A percentile compares a stretch with the other conserved stretches of the same genome.
These are phyloP conservation scores for Sylvilagus bachmani DNA, from an alignment of 2,113 vertebrate genomes.

Conservation along the genomic window DNA sequence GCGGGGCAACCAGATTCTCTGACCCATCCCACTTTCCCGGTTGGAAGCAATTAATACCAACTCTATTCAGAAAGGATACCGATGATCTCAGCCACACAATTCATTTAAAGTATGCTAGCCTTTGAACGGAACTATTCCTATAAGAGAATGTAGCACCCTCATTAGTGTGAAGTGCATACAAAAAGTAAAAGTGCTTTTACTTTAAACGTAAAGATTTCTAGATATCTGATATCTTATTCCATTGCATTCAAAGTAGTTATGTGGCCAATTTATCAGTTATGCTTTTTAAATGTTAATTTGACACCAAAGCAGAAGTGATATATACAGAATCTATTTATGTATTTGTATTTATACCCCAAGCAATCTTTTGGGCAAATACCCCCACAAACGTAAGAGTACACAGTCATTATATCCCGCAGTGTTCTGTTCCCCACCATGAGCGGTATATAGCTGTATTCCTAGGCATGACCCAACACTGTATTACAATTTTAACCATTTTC, in stretches of 20 bases:
- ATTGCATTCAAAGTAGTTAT: not conserved
- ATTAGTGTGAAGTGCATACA: not conserved
- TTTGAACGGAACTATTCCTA: not conserved
- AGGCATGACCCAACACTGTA: not conserved
- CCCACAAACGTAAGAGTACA: not conserved
- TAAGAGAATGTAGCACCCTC: not conserved
- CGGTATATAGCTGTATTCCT: not conserved
- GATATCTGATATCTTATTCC: not conserved
- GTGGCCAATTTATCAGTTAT: not conserved
- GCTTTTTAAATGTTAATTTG: not conserved
- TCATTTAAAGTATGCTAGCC: not conserved
- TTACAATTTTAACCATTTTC: not conserved
- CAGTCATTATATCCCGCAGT: not conserved
- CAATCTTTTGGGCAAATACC: not conserved
- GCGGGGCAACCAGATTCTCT: not conserved
- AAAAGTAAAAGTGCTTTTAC: not conserved
- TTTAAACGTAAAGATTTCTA: not conserved
- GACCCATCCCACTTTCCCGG: not conserved
- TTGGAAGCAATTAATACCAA: too few relatives aligned
- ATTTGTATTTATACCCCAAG: not conserved
- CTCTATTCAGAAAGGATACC: not conserved
- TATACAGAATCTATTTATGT: not conserved
- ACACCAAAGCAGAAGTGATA: not conserved
- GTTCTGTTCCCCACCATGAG: conserved; percentile 4
- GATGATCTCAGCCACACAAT: not conserved